Base-by-base conservation (phyloP, 2,888 invertebrate genomes). In the Chirona hameri region DNA sequence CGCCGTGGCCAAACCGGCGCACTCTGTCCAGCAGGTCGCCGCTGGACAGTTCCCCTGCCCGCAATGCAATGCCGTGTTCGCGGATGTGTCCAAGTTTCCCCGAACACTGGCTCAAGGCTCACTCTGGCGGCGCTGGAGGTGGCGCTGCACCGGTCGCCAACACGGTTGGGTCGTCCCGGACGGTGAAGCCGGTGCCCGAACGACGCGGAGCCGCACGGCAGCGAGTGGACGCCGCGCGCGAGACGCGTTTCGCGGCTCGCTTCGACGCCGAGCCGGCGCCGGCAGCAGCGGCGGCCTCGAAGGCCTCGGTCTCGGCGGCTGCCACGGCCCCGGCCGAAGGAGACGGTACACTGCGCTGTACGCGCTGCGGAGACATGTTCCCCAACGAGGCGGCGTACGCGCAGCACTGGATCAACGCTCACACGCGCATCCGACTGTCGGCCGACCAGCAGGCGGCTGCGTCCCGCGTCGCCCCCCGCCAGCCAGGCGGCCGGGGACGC, bases 371-470 rank as follows among this genome's bases (percentile, higher is more conserved):
- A 3, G 72, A 72, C 15, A 5, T 31, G 72, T 72, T 72, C 31
- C 5, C 72, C 29, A 18, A 31, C 15, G 72, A 72, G 72, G 3
- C 72, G 31, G 72, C 72, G 14, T 72, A 72, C 72, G 72, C 72
- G 15, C 72, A 72, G 31, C 72, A 72, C 72, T 72, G 72, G 72
- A 72, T 72, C 31, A 72, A 72, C 29, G 72, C 72, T 15, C 72
- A 72, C 31, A 72, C 72, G 27, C 18, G 24, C 31, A 31, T 72
- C 72, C 29, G 31, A 4, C 31, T 72, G 15, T 72, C 72, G 29
- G 72, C 72, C 18, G 72, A 72, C 31, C 29, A 72, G 31, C 15
- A 10, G 72, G 72, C 69, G 10, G 69, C 29, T 12, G 31, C 31
- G 3, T 18, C 18, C 14, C 14, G 65, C n/a, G 65, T 7, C 7